These are phyloP conservation scores for Trachelus iudaicus DNA, from an alignment of 2,888 invertebrate genomes.

Conservation along the genomic window DNA sequence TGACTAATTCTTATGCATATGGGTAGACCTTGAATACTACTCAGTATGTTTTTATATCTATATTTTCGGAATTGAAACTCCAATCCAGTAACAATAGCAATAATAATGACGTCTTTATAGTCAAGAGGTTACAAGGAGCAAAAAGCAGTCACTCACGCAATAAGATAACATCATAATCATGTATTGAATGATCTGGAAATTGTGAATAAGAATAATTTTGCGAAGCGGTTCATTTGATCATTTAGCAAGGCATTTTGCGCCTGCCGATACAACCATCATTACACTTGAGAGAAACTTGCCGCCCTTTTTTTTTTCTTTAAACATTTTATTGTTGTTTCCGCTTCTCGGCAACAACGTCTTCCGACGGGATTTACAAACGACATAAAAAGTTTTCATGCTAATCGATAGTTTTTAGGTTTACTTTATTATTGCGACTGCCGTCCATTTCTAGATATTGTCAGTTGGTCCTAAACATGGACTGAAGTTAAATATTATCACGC, in stretches of 20 bases:
- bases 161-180: neutral
- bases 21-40: neutral
- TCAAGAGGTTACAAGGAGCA: neutral
- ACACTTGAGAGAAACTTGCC: neutral
- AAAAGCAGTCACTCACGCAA: neutral
- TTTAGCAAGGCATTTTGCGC: neutral
- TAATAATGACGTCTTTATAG: neutral
- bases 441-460: neutral
- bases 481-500: neutral
- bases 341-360: neutral
- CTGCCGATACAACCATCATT: neutral
- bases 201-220: neutral
- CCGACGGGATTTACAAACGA: neutral
- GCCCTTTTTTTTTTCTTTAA: neutral
- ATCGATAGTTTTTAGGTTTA: neutral
- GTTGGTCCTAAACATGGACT: neutral
- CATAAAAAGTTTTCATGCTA: neutral
- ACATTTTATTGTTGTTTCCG: neutral
- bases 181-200: neutral
- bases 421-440: neutral
- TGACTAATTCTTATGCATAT: neutral
- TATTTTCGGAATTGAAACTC: neutral
- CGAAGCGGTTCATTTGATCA: neutral
- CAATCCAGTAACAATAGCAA: neutral
- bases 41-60: neutral